Base-by-base conservation (phyloP, 92 coral and sea anemone genomes). In the Scolanthus callimorphus region DNA sequence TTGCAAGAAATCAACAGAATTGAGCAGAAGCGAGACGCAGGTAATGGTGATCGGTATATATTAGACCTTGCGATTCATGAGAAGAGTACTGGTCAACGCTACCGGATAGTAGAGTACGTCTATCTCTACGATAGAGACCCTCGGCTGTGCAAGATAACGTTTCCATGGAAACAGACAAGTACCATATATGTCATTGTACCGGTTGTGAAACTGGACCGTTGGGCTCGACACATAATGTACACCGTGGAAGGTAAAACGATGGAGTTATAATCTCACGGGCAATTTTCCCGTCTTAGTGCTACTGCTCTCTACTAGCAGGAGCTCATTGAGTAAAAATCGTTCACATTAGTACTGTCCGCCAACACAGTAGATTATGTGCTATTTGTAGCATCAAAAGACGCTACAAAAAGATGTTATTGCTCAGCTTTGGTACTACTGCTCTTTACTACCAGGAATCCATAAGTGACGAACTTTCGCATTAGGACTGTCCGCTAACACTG, bases 161-260 rank as follows among this genome's bases (percentile, higher is more conserved):
- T 59, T 17, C 20, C 11, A 8, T 69, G 67, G 77, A 25, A 22
- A 2, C n/a, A 49, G 0, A 25, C 12, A 0, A 30, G 59, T 11
- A 29, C 28, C n/a, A 37, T 70, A 1, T 59, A 59, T n/a, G 60
- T 70, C 29, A 10, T 70, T 49, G 53, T 70, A 11, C 19, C 52
- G 20, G 39, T 60, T 20, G 13, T 30, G 0, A 50, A 59, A 22
- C 26, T 26, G 20, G 67, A 59, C 44, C 58, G 59, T 12, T 70
- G 67, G 77, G 68, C 68, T 1, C 20, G 20, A 6, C 56, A 46
- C 26, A 29, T 70, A 23, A 37, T 70, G 11, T 63, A 59, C 11
- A 59, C 29, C 29, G 34, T 70, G 1, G 77, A 60, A 49, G 77
- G 77, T 70, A 51, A 4, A 31, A 15, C 6, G 19, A n/a, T n/a